Evolutionary conservation across 92 coral and sea anemone genomes (phyloP).

Genomic region (Palythoa grandis): DNA sequence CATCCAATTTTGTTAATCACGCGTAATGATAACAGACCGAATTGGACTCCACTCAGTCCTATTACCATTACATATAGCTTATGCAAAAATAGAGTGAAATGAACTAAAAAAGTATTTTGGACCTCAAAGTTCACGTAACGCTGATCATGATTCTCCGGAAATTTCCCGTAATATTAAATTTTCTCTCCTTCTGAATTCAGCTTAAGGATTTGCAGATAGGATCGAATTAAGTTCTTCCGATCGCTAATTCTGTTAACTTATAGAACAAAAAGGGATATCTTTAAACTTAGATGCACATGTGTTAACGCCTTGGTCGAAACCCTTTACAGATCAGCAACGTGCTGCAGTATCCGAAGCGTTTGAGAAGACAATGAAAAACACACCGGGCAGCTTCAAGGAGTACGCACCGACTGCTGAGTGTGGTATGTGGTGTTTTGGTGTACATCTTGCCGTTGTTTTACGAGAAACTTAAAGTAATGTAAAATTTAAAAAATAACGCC

Average conservation of each 20-base stretch:
- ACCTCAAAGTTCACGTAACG: too few species aligned
- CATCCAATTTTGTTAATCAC: background rate
- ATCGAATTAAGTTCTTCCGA: too few species aligned
- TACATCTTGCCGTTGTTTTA: too few species aligned
- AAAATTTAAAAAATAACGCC: background rate
- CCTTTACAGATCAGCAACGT: slow-evolving; percentile 16
- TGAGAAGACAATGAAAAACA: slow-evolving; percentile 15
- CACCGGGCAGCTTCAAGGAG: background rate
- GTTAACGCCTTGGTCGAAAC: background rate
- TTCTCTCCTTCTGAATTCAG: too few species aligned
- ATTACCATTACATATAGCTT: too few species aligned
- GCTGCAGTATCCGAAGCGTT: background rate
- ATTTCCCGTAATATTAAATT: too few species aligned
- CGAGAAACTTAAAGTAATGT: background rate
- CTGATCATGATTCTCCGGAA: too few species aligned
- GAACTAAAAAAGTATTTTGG: too few species aligned
- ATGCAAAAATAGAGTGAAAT: too few species aligned
- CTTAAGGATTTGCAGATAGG: too few species aligned
- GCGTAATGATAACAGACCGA: background rate
- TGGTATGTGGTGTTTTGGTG: background rate
- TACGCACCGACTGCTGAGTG: slow-evolving; percentile 22
- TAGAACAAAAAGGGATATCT: background rate
- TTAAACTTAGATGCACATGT: background rate
- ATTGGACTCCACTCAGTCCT: background rate
- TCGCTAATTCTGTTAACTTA: too few species aligned